phyloP scores from a whole-genome alignment of 2,888 invertebrate species.

The Lasioglossum morio region DNA sequence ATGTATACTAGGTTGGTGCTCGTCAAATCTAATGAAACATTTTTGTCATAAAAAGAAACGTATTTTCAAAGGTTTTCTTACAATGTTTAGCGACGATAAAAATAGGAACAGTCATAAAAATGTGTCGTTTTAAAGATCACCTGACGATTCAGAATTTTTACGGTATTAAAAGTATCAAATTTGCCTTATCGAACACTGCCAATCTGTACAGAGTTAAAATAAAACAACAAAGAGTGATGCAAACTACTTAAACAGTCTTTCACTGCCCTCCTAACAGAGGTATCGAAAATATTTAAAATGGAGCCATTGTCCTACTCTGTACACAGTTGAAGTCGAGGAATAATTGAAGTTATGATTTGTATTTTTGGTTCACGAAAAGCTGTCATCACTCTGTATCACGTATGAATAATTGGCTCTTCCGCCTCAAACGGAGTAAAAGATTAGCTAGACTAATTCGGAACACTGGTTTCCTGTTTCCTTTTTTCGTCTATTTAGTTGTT shows the following conservation, averaged over 20 bases:
- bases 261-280: too few species aligned
- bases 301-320: too few species aligned
- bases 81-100: too few species aligned
- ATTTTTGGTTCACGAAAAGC: background rate
- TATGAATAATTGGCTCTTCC: background rate
- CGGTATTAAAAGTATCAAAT: too few species aligned
- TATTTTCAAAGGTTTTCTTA: background rate
- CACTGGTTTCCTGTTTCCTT: background rate
- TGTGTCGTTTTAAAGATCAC: too few species aligned
- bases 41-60: background rate
- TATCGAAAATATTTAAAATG: too few species aligned
- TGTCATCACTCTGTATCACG: background rate
- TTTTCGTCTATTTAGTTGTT: constrained; percentile 1
- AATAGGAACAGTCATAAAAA: background rate
- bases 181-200: too few species aligned
- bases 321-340: background rate
- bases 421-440: background rate
- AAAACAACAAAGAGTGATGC: too few species aligned
- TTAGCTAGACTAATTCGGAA: background rate
- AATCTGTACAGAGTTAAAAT: too few species aligned
- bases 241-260: too few species aligned
- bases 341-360: background rate
- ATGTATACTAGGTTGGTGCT: background rate
- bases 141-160: too few species aligned
- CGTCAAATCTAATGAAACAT: background rate